Conservation (phyloP, 2,113 vertebrate genomes). For the Fregetta grallaria region DNA sequence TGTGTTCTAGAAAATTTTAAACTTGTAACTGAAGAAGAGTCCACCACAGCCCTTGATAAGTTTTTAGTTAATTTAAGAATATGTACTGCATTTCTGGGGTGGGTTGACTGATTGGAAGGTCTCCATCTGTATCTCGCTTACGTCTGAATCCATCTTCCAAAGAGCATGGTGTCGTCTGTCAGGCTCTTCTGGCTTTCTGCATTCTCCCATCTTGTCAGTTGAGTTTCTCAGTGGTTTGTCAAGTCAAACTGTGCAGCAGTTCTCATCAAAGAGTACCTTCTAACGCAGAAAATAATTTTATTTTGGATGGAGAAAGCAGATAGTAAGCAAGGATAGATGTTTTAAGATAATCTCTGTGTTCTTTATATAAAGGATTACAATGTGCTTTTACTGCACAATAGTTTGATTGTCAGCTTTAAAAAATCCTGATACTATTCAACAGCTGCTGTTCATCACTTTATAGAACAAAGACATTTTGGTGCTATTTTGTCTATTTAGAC, state of each 20-base stretch:
- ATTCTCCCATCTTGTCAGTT: background rate
- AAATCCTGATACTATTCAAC: background rate
- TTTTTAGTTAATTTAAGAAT: background rate
- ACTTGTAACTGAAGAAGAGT: background rate
- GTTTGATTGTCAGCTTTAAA: background rate
- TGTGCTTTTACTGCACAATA: background rate
- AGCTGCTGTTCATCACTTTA: background rate
- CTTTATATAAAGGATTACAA: background rate
- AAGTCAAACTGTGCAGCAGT: background rate
- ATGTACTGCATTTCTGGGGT: background rate
- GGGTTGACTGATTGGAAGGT: background rate
- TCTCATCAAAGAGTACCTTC: background rate
- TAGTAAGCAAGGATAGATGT: background rate
- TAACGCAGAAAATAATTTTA: background rate
- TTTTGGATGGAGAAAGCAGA: background rate
- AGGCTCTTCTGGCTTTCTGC: background rate
- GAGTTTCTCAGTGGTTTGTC: background rate
- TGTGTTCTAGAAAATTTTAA: background rate
- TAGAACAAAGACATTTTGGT: background rate
- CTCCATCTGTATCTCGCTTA: background rate
- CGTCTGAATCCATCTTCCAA: background rate
- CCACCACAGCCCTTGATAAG: background rate
- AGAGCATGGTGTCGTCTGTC: background rate
- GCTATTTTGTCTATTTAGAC: conserved; percentile 12
- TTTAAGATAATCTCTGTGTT: background rate